Evolutionary conservation across 2,888 invertebrate genomes (phyloP).

Genomic region (Eurois occulta): DNA sequence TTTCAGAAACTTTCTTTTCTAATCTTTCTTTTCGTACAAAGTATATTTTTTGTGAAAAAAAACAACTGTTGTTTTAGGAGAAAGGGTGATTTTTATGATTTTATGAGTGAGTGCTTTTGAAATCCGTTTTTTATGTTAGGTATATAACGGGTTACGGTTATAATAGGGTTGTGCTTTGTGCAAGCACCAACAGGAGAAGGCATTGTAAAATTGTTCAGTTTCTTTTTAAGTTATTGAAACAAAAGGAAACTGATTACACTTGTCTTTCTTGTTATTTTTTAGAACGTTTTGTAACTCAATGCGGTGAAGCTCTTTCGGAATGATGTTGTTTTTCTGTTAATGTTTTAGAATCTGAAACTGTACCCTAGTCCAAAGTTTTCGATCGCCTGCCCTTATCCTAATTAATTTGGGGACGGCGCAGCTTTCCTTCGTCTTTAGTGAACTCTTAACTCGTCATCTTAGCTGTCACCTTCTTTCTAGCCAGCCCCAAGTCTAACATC

Average conservation of each 20-base stretch:
- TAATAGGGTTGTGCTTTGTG: not conserved
- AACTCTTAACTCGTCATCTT: too few relatives aligned
- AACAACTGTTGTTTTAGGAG: conserved; percentile 5
- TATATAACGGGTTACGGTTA: conserved; percentile 7
- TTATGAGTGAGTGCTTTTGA: conserved; percentile 10
- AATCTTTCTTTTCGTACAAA: conserved; percentile 21
- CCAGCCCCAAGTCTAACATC: too few relatives aligned
- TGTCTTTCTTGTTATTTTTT: not conserved
- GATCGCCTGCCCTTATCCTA: too few relatives aligned
- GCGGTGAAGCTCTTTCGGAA: not conserved
- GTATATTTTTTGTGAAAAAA: not conserved
- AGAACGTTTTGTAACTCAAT: not conserved
- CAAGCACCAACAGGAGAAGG: not conserved
- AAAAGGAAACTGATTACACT: too few relatives aligned
- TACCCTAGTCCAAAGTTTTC: too few relatives aligned
- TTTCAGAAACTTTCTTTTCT: conserved; percentile 59
- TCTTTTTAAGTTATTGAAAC: not conserved
- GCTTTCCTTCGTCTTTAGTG: too few relatives aligned
- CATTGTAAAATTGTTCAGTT: not conserved
- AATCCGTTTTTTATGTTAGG: not conserved
- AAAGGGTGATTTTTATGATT: conserved; percentile 32
- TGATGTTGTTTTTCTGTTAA: too few relatives aligned
- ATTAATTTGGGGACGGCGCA: too few relatives aligned
- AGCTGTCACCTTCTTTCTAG: too few relatives aligned
- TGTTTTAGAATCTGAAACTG: too few relatives aligned